Evolutionary conservation across 1,140 invertebrate genomes (phyloP).

Genomic region (Drosophila seguyi): DNA sequence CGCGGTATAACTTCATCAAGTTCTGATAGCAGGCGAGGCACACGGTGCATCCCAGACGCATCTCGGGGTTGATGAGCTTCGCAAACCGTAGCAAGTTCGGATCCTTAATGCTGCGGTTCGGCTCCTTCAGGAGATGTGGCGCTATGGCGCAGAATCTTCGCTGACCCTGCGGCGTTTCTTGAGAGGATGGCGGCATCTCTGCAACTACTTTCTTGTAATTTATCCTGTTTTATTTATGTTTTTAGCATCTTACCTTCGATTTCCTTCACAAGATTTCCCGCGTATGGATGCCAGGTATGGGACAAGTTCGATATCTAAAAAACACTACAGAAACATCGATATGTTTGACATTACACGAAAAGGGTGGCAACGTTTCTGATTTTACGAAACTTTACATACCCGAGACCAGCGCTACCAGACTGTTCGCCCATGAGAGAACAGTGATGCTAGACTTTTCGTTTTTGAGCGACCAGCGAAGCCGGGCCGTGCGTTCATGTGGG

Average conservation of each 20-base stretch:
- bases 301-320: not conserved
- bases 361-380: no score
- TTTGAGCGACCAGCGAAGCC: no score
- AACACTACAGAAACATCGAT: not conserved
- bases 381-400: no score
- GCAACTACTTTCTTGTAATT: not conserved
- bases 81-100: not conserved
- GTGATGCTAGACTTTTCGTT: no score
- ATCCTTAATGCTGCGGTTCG: not conserved
- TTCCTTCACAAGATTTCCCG: not conserved
- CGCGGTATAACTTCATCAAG: slow-evolving; percentile 5
- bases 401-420: no score
- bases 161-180: not conserved
- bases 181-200: slow-evolving; percentile 1
- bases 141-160: not conserved
- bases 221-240: not conserved
- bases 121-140: not conserved
- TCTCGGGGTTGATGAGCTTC: not conserved
- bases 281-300: not conserved
- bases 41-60: not conserved
- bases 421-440: no score
- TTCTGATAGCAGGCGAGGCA: not conserved
- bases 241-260: not conserved
- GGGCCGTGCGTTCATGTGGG: no score
- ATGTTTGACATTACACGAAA: not conserved